Evolutionary conservation across 1,140 invertebrate species (phyloP), one percentile per base, ranked within the genome.

Genomic region (Drosophila guanche): DNA sequence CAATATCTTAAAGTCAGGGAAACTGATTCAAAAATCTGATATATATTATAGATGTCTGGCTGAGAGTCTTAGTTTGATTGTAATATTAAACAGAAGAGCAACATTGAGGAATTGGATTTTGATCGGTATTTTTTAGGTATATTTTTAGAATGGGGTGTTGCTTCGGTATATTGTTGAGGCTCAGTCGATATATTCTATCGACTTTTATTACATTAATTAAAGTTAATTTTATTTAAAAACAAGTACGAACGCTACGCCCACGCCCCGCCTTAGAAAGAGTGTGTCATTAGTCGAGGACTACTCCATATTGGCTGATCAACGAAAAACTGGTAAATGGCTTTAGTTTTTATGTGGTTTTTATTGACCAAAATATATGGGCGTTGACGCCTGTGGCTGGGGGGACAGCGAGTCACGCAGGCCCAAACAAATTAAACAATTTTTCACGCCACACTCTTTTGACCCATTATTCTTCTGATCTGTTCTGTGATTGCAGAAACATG

Each of bases 401-500:
- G 16, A 20, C 33, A 12, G 33, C 33, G 33, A 8, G 33, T 25
- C 40, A 45, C 43, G 22, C 55, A 65, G 14, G 12, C 46, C 46
- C 16, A 42, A 37, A 37, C 6, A 16, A 33, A 22, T 10, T 37
- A 10, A 4, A 37, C 25, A 37, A 52, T 10, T 1, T 45, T 12
- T 23, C n/a, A n/a, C 6, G 14, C n/a, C 6, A 37, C 29, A 10
- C 29, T 10, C 8, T 33, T 29, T 7, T n/a, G 12, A 23, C n/a
- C 12, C 22, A 29, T 45, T 37, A n/a, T 3, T 16, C 1, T 16
- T 20, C 0, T 43, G 25, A 6, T 10, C 14, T 48, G 14, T 40
- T 43, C 5, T 7, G 5, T 12, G 2, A 5, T 42, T n/a, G 7
- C 10, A 62, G 57, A 29, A 51, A 8, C 23, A 96, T 96, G 95